Conservation (phyloP, 2,113 vertebrate genomes). For the Pterocles burchelli region DNA sequence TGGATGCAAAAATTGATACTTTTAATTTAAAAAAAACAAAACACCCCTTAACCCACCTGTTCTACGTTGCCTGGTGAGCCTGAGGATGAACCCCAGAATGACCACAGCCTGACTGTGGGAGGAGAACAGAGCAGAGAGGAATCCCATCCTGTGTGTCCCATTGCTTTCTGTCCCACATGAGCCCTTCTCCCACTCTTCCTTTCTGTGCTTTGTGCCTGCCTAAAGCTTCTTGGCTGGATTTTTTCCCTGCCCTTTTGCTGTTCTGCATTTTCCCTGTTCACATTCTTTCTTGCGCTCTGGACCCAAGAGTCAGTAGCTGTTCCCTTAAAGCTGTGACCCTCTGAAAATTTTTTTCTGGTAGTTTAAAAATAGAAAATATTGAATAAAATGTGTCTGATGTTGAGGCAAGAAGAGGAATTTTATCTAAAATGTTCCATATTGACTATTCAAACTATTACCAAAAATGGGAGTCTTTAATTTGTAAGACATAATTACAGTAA, state of each 20-base stretch:
- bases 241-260: neutral
- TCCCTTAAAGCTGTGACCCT: neutral
- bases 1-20: neutral
- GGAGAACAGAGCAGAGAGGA: neutral
- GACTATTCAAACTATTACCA: neutral
- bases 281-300: neutral
- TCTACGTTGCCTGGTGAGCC: neutral
- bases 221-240: constrained; percentile 4
- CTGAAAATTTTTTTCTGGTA: neutral
- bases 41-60: neutral
- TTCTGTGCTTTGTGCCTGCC: constrained; percentile 2
- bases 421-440: neutral
- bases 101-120: neutral
- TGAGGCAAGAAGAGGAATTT: neutral
- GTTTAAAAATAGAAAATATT: neutral
- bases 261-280: neutral
- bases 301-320: neutral
- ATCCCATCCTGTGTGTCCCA: neutral
- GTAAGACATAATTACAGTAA: neutral
- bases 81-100: neutral
- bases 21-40: neutral
- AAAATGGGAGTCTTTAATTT: neutral
- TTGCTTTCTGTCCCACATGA: neutral
- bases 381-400: neutral
- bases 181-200: neutral